Conservation (phyloP, 2,113 vertebrate species). For the Anser cygnoides region DNA sequence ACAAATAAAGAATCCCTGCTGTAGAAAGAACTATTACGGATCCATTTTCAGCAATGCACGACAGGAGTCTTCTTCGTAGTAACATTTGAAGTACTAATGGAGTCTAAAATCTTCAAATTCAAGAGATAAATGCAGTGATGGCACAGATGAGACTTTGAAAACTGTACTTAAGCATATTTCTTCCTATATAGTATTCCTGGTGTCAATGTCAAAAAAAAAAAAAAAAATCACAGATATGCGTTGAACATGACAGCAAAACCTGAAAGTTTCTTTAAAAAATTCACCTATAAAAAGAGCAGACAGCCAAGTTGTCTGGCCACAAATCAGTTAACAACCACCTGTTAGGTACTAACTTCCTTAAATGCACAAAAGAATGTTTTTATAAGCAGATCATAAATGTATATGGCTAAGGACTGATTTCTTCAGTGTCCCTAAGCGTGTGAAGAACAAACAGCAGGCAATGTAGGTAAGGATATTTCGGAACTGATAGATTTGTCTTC, state of each 20-base stretch:
- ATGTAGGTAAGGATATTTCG: neutral
- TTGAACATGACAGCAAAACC: neutral
- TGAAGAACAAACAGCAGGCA: neutral
- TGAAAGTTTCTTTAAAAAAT: neutral
- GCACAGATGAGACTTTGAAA: neutral
- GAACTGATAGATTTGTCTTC: neutral
- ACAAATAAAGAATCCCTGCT: neutral
- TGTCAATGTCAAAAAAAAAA: neutral
- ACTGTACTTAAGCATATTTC: neutral
- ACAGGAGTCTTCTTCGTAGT: neutral
- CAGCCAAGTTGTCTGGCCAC: neutral
- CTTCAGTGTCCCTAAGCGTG: neutral
- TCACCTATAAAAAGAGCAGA: neutral
- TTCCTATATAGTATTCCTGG: neutral
- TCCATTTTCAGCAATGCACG: neutral
- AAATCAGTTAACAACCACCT: neutral
- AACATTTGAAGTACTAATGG: accelerated
- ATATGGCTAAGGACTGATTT: neutral
- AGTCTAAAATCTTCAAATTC: neutral
- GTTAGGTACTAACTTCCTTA: neutral
- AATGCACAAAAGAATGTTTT: neutral
- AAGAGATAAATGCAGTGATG: neutral
- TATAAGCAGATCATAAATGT: neutral
- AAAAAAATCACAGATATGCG: too few relatives aligned
- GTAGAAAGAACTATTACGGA: neutral